Conservation (phyloP, 2,797 vertebrate genomes). For the Hydrocynus forskahlii region DNA sequence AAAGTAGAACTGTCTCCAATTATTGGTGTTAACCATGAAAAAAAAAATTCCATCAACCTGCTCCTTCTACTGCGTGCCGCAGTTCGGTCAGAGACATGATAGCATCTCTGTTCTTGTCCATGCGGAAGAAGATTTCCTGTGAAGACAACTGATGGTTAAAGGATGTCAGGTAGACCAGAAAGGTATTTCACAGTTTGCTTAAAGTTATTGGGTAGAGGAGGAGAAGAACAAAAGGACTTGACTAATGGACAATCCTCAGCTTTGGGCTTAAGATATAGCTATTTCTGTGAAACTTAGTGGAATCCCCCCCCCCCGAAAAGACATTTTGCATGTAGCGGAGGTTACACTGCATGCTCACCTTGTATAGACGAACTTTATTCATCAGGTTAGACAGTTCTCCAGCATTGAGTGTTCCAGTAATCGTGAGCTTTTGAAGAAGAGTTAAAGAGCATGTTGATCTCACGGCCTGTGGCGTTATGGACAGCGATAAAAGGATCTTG, state of each 20-base stretch:
- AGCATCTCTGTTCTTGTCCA: slow-evolving; percentile 35
- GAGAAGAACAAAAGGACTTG: too few species aligned
- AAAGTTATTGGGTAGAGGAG: too few species aligned
- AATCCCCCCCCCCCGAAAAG: not conserved
- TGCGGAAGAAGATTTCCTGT: slow-evolving; percentile 47
- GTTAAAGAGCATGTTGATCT: slow-evolving; percentile 36
- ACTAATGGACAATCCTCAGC: too few species aligned
- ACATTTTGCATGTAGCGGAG: not conserved
- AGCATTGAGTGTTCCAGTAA: slow-evolving; percentile 52
- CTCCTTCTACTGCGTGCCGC: slow-evolving; percentile 22
- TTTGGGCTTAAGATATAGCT: too few species aligned
- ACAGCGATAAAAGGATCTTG: not conserved
- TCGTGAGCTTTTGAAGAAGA: slow-evolving; percentile 26
- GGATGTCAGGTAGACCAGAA: not conserved
- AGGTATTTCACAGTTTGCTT: too few species aligned
- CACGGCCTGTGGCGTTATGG: not conserved
- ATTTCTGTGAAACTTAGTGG: too few species aligned
- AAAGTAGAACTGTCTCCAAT: not conserved
- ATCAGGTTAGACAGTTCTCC: slow-evolving; percentile 40
- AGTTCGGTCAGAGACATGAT: slow-evolving; percentile 46
- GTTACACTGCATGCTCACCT: slow-evolving; percentile 40
- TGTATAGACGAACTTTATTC: slow-evolving; percentile 27
- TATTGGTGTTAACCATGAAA: not conserved
- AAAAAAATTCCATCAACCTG: slow-evolving; percentile 22
- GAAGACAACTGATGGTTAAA: not conserved